Evolutionary conservation across 2,888 invertebrate species (phyloP), one percentile per base, ranked within the genome.

Genomic region (Elysia crispata): DNA sequence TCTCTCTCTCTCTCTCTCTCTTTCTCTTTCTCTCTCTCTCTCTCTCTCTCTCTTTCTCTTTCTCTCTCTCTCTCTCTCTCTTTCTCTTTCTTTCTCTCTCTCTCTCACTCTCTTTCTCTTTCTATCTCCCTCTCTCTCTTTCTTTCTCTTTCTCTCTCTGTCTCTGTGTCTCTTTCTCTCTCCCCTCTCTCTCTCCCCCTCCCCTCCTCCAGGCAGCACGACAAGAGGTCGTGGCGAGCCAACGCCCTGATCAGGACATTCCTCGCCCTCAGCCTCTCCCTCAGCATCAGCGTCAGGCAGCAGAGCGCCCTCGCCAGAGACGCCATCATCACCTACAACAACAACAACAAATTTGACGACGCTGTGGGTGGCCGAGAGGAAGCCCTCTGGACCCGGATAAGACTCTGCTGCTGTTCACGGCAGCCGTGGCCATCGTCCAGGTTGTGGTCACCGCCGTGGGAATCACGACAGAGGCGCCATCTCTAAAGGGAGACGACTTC

Each of bases 181-280:
- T 8, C 41, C 60, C 60, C 20, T 6, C 5, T 60, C 15, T 60
- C 23, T 20, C 15, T 75, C 30, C 49, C 62, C n/a, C 70, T 3
- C 62, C 30, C 31, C 18, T 23, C 30, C 31, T 33, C 3, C 73
- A 79, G 79, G n/a, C 33, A 75, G 31, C 79, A 79, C 25, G 79
- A 79, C 8, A 67, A 79, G 1, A 11, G 75, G 33, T 75, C 79
- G 20, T 79, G 74, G 79, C 62, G 79, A n/a, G 13, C 66, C 57
- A 49, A 66, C 1, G 28, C 13, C 0, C 49, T 79, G 75, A 67
- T 79, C 0, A 74, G 30, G 1, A 23, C 66, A 25, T 69, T 75
- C 41, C 5, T 79, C 13, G 20, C 57, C 13, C 75, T 79, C 8
- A 67, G 33, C 30, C 79, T 79, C 1, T 66, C 75, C 49, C 75